Evolutionary conservation across 2,888 invertebrate genomes (phyloP), one percentile per base, ranked within the genome.

Genomic region (Drosophila lutescens): DNA sequence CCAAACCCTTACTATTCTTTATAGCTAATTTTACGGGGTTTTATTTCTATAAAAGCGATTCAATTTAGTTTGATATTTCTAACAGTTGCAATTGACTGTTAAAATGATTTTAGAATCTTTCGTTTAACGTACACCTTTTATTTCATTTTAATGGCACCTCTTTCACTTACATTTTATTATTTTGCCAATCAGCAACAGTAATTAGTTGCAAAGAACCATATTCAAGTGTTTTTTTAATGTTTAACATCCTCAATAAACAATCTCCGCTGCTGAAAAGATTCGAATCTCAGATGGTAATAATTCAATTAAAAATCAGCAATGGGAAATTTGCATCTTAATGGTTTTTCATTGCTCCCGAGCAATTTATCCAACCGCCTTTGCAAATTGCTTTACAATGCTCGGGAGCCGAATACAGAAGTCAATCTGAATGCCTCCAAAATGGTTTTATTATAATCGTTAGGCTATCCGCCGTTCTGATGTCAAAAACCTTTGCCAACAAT

Each of bases 361-460:
- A 60, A 74, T 76, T 76, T 69, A 66, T 60, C 65, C 36, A 59
- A 12, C 34, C 30, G 50, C 44, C 26, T 47, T 57, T 73, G 58
- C 12, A 57, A 75, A 77, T 68, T 62, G 58, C 61, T 57, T 32
- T 53, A 46, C 53, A 63, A 51, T 44, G 44, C 15, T 32, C 50
- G 34, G 61, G 54, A 59, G 32, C 54, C 43, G 46, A 44, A 69
- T 56, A 81, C 81, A 81, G 81, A 74, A 85, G 81, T 78, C 85
- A 61, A 59, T 78, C 66, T 66, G 68, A 66, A 51, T 69, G 77
- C 65, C 65, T 77, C 70, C 38, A 46, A 72, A 79, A 79, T 73
- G 54, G 66, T 77, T 79, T 77, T 54, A 76, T 69, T 72, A 72
- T 65, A 66, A 59, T 65, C 47, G 63, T 70, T 75, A 63, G 67